Percentiles rank a stretch among this genome's conserved stretches.
Conservation (phyloP, 2,888 invertebrate species). For the Tipula lateralis region DNA sequence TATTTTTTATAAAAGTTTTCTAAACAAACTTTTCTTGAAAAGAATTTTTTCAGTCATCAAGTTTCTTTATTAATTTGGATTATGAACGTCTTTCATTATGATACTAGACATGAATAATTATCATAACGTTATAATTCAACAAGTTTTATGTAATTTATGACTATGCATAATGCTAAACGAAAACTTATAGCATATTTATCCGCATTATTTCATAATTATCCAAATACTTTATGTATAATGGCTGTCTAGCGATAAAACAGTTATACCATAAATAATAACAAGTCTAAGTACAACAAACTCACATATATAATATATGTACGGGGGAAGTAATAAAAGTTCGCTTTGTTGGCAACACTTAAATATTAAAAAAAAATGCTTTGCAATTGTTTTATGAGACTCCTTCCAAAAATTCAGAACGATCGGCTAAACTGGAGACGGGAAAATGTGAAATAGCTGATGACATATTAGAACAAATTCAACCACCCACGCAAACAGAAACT, state of each 20-base stretch:
- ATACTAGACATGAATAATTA: background rate
- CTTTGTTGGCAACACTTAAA: too few species aligned
- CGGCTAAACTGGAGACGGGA: too few species aligned
- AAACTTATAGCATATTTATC: background rate
- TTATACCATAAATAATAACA: too few species aligned
- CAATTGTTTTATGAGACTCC: too few species aligned
- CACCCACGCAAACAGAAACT: too few species aligned
- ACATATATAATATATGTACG: too few species aligned
- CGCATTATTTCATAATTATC: background rate
- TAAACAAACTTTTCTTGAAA: background rate
- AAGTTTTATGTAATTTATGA: slow-evolving; percentile 7
- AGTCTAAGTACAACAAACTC: too few species aligned
- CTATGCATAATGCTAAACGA: background rate
- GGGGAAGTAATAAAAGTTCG: too few species aligned
- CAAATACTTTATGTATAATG: background rate
- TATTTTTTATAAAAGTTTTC: background rate
- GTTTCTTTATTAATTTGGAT: background rate
- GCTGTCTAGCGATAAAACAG: background rate
- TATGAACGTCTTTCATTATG: background rate
- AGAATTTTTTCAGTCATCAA: background rate
- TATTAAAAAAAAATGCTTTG: too few species aligned
- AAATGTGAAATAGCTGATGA: too few species aligned
- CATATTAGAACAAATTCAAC: too few species aligned
- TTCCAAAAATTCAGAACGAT: too few species aligned
- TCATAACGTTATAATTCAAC: background rate